A percentile compares a stretch with the other conserved stretches of the same genome.
Conservation (phyloP, 2,113 vertebrate genomes). For the Pica pica region DNA sequence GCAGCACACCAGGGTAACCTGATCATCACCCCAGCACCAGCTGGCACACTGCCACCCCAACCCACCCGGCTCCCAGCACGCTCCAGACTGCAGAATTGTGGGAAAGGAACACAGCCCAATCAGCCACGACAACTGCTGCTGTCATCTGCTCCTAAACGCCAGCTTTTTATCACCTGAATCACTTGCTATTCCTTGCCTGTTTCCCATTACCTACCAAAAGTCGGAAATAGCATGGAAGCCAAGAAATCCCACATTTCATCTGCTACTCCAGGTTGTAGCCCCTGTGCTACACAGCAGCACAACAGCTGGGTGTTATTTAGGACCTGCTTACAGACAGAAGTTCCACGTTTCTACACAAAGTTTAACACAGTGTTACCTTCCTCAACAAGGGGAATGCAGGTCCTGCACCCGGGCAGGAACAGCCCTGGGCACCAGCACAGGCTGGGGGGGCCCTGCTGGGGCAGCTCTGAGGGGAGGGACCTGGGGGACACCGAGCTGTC, state of each 20-base stretch:
- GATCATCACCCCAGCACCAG: not conserved
- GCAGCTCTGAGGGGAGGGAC: not conserved
- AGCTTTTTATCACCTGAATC: not conserved
- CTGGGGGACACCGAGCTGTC: not conserved
- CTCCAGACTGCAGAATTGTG: not conserved
- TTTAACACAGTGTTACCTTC: not conserved
- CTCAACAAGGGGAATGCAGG: not conserved
- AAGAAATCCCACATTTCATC: not conserved
- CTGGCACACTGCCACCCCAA: not conserved
- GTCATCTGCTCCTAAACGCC: not conserved
- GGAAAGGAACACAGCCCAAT: not conserved
- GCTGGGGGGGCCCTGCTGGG: rapidly evolving
- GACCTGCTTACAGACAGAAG: not conserved
- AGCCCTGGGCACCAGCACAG: not conserved
- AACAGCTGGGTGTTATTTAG: not conserved
- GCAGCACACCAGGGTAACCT: rapidly evolving
- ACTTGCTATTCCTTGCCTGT: not conserved
- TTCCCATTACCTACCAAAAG: not conserved
- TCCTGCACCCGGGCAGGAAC: not conserved
- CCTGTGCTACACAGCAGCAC: not conserved
- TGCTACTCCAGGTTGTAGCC: not conserved
- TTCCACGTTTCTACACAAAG: not conserved
- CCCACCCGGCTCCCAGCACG: not conserved
- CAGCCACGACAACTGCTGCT: not conserved
- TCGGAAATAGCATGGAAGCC: not conserved